These are phyloP conservation scores for Emberiza fucata DNA, from an alignment of 2,113 vertebrate species.

Conservation along the genomic window DNA sequence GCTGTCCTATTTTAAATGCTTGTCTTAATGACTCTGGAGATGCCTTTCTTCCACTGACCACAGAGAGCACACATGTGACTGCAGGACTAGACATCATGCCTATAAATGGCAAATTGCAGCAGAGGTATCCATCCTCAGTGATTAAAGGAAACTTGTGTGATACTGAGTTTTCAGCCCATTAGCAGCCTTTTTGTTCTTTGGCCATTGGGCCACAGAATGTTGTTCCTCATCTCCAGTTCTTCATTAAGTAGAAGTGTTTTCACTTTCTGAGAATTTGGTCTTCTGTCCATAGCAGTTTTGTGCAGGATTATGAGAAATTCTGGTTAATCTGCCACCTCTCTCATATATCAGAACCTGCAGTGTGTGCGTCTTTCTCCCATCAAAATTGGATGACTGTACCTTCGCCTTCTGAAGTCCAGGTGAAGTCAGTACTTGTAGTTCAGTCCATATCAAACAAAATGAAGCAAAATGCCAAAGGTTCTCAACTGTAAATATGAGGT, in stretches of 20 bases:
- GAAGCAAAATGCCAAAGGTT: neutral
- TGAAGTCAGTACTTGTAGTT: neutral
- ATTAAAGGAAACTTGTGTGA: neutral
- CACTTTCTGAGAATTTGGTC: neutral
- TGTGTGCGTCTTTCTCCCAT: neutral
- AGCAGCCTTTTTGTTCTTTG: neutral
- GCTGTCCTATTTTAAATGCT: neutral
- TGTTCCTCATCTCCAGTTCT: neutral
- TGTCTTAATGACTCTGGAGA: neutral
- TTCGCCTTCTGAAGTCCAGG: neutral
- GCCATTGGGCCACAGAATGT: neutral
- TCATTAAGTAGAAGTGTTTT: neutral
- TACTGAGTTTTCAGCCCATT: neutral
- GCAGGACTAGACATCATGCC: neutral
- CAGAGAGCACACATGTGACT: neutral
- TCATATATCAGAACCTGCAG: neutral
- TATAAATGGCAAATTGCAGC: neutral
- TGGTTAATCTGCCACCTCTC: neutral
- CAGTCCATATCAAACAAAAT: neutral
- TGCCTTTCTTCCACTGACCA: neutral
- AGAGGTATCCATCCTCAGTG: neutral
- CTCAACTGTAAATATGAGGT: neutral
- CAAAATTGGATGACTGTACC: neutral
- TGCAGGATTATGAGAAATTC: neutral
- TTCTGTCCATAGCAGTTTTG: neutral